Evolutionary conservation across 2,888 invertebrate species (phyloP).

Genomic region (Zygaena filipendulae): DNA sequence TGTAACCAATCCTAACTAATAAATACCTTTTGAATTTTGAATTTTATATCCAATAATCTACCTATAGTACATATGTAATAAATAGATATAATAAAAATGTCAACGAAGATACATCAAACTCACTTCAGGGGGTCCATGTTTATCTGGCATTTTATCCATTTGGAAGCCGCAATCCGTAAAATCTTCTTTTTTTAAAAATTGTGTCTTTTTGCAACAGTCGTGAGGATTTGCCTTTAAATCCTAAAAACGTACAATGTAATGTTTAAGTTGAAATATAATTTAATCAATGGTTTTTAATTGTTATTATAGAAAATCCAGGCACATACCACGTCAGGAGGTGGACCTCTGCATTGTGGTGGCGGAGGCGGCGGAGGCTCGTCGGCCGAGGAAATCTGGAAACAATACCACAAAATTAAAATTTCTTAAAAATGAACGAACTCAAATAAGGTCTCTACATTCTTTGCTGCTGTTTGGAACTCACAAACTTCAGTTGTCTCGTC

Average conservation of each 20-base stretch:
- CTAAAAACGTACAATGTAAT: conserved; percentile 5
- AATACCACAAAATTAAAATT: conserved; percentile 1
- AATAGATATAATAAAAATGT: no score
- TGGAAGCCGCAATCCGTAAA: conserved; percentile 33
- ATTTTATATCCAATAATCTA: no score
- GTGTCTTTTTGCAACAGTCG: conserved; percentile 36
- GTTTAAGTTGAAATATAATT: no score
- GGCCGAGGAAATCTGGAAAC: conserved; percentile 26
- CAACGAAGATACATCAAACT: no score
- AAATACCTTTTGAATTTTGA: no score
- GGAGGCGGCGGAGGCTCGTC: conserved; percentile 18
- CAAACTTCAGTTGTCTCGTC: no score
- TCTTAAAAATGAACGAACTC: no score
- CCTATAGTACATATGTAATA: no score
- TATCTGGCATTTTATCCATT: conserved; percentile 11
- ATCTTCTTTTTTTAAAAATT: conserved; percentile 30
- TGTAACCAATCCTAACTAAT: no score
- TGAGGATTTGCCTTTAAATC: conserved; percentile 27
- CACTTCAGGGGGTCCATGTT: conserved; percentile 30
- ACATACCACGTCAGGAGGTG: conserved; percentile 27
- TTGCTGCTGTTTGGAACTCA: no score
- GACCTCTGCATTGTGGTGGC: conserved; percentile 27
- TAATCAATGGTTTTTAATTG: no score
- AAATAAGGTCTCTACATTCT: no score
- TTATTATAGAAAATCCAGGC: not conserved